Evolutionary conservation across 2,888 invertebrate species (phyloP), one percentile per base, ranked within the genome.

Genomic region (Cotesia congregata): DNA sequence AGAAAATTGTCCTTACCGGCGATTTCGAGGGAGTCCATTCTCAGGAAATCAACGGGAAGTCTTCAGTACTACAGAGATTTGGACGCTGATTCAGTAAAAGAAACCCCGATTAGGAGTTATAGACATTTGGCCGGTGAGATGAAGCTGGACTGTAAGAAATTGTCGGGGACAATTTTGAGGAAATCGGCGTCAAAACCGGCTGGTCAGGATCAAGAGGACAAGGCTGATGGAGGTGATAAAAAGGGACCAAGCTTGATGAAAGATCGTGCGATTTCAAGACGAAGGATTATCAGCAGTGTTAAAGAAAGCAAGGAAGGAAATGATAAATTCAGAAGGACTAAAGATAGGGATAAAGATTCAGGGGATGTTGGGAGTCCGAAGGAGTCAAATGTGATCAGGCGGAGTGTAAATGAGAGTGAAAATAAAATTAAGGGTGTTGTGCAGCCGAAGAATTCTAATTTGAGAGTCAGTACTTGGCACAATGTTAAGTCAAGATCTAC

Each of bases 211-310:
- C 77, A 62, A 15, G 62, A 60, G 6, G 9, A 79, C 70, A 82
- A 78, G 65, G 17, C 38, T 61, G 65, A 78, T 15, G 38, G n/a
- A 59, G 77, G 71, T 60, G 77, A 78, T 65, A 67, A 77, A 50
- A 80, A 80, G 50, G 80, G 72, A 64, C 78, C 77, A 15, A 50
- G 50, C 5, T 72, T 72, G 1, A 65, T 72, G 15, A 78, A 75
- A 30, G 83, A 83, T 40, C 82, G 84, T 20, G 83, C 86, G 41
- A 83, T 89, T 80, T 89, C 89, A 2, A 81, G 89, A 1, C 83
- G 83, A 9, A 82, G 87, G 68, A 89, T 89, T 60, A 86, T 89
- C 77, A 83, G 82, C 20, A 88, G 85, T 64, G 84, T 80, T 12
- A 83, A 81, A 41, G 85, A 85, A 5, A 65, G 78, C 1, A 40